phyloP scores from a whole-genome alignment of 2,888 invertebrate genomes.

The Patella caerulea region DNA sequence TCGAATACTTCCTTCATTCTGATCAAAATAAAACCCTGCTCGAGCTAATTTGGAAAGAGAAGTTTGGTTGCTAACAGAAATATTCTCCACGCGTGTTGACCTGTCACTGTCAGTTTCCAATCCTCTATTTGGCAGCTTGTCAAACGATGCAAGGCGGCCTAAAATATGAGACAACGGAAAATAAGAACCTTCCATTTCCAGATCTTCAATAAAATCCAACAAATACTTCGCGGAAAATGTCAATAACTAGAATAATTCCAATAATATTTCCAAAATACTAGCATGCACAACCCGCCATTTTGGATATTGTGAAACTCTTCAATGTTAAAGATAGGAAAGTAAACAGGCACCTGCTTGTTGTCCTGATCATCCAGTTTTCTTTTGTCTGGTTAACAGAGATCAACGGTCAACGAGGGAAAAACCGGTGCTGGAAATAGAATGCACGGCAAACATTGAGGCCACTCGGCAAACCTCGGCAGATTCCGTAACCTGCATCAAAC shows the following conservation, averaged over 20 bases:
- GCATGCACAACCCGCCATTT: not conserved
- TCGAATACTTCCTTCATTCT: not conserved
- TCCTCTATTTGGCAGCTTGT: not conserved
- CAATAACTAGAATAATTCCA: not conserved
- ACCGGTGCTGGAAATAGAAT: no score
- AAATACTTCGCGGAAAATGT: not conserved
- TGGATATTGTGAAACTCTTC: constrained; percentile 5
- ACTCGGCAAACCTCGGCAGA: no score
- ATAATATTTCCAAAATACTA: not conserved
- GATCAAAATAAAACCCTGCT: not conserved
- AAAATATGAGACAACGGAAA: not conserved
- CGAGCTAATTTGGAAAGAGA: not conserved
- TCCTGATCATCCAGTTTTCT: no score
- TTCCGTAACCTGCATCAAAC: no score
- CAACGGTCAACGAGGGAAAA: no score
- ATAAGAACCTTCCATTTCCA: not conserved
- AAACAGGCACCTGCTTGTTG: no score
- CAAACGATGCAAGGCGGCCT: not conserved
- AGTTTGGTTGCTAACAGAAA: not conserved
- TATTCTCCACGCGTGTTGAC: not conserved
- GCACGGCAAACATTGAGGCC: no score
- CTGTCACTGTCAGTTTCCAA: no score
- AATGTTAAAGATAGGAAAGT: not conserved
- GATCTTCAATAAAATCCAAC: not conserved
- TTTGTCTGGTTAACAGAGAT: no score